phyloP scores from a whole-genome alignment of 2,888 invertebrate species.

The Ochropleura plecta region DNA sequence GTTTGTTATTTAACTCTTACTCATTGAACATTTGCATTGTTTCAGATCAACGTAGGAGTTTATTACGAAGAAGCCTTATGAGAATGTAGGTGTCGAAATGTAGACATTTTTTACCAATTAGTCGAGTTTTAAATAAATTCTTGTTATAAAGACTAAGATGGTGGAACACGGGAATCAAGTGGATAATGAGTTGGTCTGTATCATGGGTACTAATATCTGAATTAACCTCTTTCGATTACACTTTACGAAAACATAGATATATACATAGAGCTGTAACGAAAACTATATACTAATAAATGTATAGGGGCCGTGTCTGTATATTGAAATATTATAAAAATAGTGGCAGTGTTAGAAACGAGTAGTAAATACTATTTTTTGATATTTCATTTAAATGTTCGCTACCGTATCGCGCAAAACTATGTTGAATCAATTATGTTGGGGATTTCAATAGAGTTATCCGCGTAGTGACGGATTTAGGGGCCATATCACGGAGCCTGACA shows the following conservation, averaged over 20 bases:
- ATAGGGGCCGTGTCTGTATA: slow-evolving; percentile 59
- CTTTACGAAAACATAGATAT: slow-evolving; percentile 63
- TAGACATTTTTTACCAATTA: slow-evolving; percentile 89
- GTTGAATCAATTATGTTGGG: slow-evolving; percentile 31
- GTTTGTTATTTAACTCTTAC: background rate
- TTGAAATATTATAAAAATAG: slow-evolving; percentile 57
- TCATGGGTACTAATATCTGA: slow-evolving; percentile 68
- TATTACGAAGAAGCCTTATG: slow-evolving; percentile 90
- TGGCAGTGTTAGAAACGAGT: slow-evolving; percentile 59
- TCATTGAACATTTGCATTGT: slow-evolving; percentile 69
- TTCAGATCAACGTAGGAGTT: slow-evolving; percentile 90
- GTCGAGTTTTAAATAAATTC: slow-evolving; percentile 82
- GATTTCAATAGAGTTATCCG: slow-evolving; percentile 32
- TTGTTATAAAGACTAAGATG: slow-evolving; percentile 84
- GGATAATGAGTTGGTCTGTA: slow-evolving; percentile 75
- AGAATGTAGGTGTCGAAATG: slow-evolving; percentile 86
- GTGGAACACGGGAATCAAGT: slow-evolving; percentile 88
- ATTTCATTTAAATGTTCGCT: slow-evolving; percentile 47
- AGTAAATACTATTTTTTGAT: slow-evolving; percentile 49
- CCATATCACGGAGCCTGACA: slow-evolving; percentile 28
- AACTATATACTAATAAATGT: slow-evolving; percentile 56
- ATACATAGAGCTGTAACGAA: slow-evolving; percentile 61
- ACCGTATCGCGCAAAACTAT: slow-evolving; percentile 27
- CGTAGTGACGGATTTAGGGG: slow-evolving; percentile 43
- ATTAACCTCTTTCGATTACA: slow-evolving; percentile 67